Conservation (phyloP, 2,888 invertebrate genomes). For the Nesidiocoris tenuis region DNA sequence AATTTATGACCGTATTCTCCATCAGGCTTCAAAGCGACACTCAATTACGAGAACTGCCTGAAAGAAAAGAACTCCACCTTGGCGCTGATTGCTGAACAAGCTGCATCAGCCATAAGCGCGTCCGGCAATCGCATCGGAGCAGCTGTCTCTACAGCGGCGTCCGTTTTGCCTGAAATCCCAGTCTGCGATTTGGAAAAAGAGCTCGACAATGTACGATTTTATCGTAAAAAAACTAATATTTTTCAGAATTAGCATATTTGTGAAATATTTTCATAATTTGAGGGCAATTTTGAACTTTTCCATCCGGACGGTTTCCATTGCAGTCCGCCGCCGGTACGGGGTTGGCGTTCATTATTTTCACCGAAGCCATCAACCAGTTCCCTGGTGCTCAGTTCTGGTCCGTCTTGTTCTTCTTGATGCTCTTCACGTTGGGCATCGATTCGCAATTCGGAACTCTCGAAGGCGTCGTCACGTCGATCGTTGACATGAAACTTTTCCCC, state of each 20-base stretch:
- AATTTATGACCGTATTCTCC: no score
- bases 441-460: constrained; percentile 95
- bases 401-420: constrained; percentile 92
- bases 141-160: constrained; percentile 12
- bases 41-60: constrained; percentile 76
- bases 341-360: constrained; percentile 94
- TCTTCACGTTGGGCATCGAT: constrained; percentile 93
- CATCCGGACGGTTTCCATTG: constrained; percentile 52
- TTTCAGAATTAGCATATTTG: no score
- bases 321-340: constrained; percentile 96
- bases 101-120: constrained; percentile 4
- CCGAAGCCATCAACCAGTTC: constrained; percentile 96
- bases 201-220: constrained; percentile 75
- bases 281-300: no score
- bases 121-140: not conserved
- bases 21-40: constrained; percentile 82
- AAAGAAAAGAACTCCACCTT: constrained; percentile 53
- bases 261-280: no score
- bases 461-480: constrained; percentile 92
- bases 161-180: constrained; percentile 65
- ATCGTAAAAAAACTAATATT: no score
- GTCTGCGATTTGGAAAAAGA: constrained; percentile 82
- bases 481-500: constrained; percentile 92
- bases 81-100: constrained; percentile 10
- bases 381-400: constrained; percentile 96